Evolutionary conservation across 2,797 vertebrate genomes (phyloP).

Genomic region (Tinamus major): DNA sequence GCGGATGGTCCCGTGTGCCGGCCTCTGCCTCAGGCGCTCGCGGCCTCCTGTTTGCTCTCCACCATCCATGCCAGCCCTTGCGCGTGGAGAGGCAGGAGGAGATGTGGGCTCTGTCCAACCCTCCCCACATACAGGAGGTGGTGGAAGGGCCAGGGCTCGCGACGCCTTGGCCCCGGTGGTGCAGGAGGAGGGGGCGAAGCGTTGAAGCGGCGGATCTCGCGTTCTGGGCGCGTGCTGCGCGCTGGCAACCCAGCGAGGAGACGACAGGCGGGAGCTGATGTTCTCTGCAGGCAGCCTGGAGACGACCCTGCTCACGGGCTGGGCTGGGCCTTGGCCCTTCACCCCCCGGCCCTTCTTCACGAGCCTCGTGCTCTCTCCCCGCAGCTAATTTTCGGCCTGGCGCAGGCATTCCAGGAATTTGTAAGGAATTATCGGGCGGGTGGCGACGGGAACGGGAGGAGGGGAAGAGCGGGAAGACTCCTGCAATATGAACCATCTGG

Average conservation of each 20-base stretch:
- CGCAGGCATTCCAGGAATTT: slow-evolving; percentile 81
- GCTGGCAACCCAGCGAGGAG: fast-evolving
- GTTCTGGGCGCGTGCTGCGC: fast-evolving
- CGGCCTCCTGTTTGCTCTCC: too few species aligned
- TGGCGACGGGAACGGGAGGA: background rate
- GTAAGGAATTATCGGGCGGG: slow-evolving; percentile 72
- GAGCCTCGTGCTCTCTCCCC: slow-evolving; percentile 37
- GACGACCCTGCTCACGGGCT: too few species aligned
- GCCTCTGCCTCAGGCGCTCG: too few species aligned
- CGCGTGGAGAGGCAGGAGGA: too few species aligned
- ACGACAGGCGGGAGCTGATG: background rate
- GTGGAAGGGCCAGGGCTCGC: too few species aligned
- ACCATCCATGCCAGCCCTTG: too few species aligned
- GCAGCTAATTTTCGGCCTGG: slow-evolving; percentile 73
- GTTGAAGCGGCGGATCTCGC: fast-evolving
- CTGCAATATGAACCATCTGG: slow-evolving; percentile 81
- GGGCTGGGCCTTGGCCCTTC: background rate
- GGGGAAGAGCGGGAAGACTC: slow-evolving; percentile 64
- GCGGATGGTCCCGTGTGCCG: too few species aligned
- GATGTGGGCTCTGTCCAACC: background rate
- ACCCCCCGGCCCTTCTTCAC: background rate
- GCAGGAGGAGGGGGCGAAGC: background rate
- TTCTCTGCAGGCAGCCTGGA: too few species aligned
- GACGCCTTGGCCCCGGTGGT: too few species aligned
- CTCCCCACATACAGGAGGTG: background rate